A percentile compares a stretch with the other conserved stretches of the same genome.
phyloP scores from a whole-genome alignment of 2,888 invertebrate species.

The Odontomyia ornata region DNA sequence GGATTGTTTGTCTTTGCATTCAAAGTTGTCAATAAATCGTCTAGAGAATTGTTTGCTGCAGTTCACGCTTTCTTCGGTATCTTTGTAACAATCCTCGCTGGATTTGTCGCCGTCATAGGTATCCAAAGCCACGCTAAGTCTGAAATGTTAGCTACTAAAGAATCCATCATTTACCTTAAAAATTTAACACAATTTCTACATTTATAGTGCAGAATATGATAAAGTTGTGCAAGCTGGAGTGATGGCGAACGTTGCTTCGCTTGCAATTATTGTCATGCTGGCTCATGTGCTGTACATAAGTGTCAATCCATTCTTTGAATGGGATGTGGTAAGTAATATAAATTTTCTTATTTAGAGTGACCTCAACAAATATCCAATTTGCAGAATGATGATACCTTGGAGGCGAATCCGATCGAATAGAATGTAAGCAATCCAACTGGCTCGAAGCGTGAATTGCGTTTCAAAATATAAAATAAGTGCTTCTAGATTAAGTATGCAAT shows the following conservation, averaged over 20 bases:
- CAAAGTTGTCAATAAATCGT: constrained; percentile 19
- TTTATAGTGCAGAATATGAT: constrained; percentile 12
- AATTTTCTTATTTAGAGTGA: not conserved
- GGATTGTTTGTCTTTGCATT: constrained; percentile 22
- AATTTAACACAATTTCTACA: not conserved
- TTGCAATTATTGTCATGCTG: not conserved
- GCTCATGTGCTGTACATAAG: constrained; percentile 32
- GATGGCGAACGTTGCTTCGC: constrained; percentile 1
- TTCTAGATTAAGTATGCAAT: too few relatives aligned
- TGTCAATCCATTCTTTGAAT: constrained; percentile 42
- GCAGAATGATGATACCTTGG: constrained; percentile 29
- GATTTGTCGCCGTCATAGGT: constrained; percentile 26
- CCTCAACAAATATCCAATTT: not conserved
- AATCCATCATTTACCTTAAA: not conserved
- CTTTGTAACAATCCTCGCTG: constrained; percentile 10
- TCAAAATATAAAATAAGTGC: too few relatives aligned
- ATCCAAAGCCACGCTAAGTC: not conserved
- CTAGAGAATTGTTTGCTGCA: constrained; percentile 25
- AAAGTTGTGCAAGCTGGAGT: not conserved
- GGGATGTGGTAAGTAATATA: constrained; percentile 32
- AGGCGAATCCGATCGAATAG: constrained; percentile 32
- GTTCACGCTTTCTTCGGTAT: constrained; percentile 38
- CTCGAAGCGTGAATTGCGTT: too few relatives aligned
- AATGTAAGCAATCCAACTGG: not conserved
- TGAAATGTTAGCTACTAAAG: not conserved